Evolutionary conservation across 2,888 invertebrate species (phyloP).

Genomic region (Pinctada fucata): DNA sequence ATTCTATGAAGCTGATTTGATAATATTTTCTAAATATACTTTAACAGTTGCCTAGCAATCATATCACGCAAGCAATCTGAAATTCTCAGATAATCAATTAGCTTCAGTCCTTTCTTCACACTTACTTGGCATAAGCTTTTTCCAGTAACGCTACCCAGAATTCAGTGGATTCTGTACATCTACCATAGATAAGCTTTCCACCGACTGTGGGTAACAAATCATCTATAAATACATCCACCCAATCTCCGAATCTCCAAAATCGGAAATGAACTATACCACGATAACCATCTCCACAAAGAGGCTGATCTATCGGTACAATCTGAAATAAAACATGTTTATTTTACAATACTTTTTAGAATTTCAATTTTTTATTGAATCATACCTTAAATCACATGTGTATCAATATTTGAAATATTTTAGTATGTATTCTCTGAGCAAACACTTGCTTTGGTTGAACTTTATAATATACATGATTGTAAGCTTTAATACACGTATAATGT

Average conservation of each 20-base stretch:
- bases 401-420: no score
- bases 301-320: slow-evolving; percentile 62
- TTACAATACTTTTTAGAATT: background rate
- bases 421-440: no score
- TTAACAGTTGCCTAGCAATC: no score
- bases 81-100: no score
- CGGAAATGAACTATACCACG: slow-evolving; percentile 75
- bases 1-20: no score
- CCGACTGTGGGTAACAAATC: slow-evolving; percentile 76
- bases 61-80: no score
- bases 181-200: slow-evolving; percentile 75
- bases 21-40: no score
- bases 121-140: slow-evolving; percentile 78
- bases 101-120: background rate
- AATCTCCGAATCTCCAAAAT: slow-evolving; percentile 78
- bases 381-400: background rate
- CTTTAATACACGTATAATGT: no score
- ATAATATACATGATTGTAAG: no score
- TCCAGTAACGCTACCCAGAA: slow-evolving; percentile 78
- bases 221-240: slow-evolving; percentile 77
- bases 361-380: background rate
- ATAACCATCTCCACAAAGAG: slow-evolving; percentile 73
- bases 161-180: slow-evolving; percentile 74
- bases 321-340: slow-evolving; percentile 16
- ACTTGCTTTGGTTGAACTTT: no score